Evolutionary conservation across 2,113 vertebrate species (phyloP).

Genomic region (Pundamilia nyererei): DNA sequence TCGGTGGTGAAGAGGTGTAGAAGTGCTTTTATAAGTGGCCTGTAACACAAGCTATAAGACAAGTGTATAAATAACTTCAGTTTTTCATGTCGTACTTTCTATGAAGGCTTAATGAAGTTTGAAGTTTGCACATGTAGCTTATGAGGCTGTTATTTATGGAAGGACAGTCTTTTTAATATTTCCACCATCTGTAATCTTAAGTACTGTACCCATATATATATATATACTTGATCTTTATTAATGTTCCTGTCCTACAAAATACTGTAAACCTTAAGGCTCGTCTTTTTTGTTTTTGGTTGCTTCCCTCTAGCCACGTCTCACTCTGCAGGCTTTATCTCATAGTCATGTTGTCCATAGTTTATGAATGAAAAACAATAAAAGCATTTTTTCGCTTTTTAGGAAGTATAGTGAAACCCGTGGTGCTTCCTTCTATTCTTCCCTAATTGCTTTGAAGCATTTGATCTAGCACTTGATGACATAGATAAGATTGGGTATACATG

Average conservation of each 20-base stretch:
- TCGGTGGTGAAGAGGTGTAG: not conserved
- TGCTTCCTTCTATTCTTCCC: not conserved
- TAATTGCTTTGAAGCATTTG: constrained; percentile 7
- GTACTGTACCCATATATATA: not conserved
- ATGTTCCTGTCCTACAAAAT: not conserved
- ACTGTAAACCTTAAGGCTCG: not conserved
- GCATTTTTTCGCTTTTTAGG: not conserved
- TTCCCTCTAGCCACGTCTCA: not conserved
- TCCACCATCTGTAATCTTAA: not conserved
- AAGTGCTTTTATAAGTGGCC: not conserved
- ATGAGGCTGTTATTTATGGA: not conserved
- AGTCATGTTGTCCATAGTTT: not conserved
- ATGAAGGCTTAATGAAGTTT: not conserved
- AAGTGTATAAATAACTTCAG: not conserved
- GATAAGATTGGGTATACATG: not conserved
- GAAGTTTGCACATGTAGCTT: not conserved
- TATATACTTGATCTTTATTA: not conserved
- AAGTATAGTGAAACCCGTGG: not conserved
- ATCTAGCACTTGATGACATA: not conserved
- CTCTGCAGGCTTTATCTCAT: not conserved
- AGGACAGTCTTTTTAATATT: not conserved
- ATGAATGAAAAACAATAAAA: not conserved
- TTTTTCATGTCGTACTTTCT: not conserved
- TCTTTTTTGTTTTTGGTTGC: not conserved
- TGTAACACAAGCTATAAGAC: not conserved